These are phyloP conservation scores for Pantherophis vulpinus DNA, from an alignment of 2,797 vertebrate species.

Conservation along the genomic window DNA sequence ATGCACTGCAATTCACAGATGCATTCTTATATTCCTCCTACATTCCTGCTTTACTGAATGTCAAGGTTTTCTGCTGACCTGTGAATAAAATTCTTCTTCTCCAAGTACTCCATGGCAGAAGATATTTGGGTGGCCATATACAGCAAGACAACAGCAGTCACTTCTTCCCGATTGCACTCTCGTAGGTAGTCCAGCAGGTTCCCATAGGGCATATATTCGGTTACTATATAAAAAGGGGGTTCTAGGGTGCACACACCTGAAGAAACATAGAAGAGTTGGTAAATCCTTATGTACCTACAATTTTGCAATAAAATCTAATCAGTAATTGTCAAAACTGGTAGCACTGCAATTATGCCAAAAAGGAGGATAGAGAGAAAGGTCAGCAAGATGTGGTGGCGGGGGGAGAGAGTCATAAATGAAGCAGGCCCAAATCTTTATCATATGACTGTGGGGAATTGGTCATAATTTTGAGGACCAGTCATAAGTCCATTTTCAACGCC, in stretches of 20 bases:
- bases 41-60: not conserved
- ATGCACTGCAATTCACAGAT: not conserved
- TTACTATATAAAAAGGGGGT: slow-evolving; percentile 98
- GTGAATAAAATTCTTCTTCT: slow-evolving; percentile 99
- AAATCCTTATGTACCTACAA: not conserved
- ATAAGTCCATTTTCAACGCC: not conserved
- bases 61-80: slow-evolving; percentile 73
- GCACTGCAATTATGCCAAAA: not conserved
- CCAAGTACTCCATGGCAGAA: slow-evolving; percentile 98
- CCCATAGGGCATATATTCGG: slow-evolving; percentile 97
- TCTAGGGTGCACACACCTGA: slow-evolving; percentile 96
- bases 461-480: not conserved
- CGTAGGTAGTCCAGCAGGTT: slow-evolving; percentile 96
- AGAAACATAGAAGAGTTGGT: slow-evolving; percentile 6
- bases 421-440: not conserved
- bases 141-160: slow-evolving; percentile 93
- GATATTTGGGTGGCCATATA: slow-evolving; percentile 99
- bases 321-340: not conserved
- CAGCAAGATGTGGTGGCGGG: not conserved
- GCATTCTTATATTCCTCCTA: not conserved
- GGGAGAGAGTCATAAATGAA: not conserved
- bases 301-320: not conserved
- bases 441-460: not conserved
- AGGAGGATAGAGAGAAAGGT: not conserved
- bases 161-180: slow-evolving; percentile 93